Base-by-base conservation (phyloP, 1,140 invertebrate genomes). In the Zophobas morio region DNA sequence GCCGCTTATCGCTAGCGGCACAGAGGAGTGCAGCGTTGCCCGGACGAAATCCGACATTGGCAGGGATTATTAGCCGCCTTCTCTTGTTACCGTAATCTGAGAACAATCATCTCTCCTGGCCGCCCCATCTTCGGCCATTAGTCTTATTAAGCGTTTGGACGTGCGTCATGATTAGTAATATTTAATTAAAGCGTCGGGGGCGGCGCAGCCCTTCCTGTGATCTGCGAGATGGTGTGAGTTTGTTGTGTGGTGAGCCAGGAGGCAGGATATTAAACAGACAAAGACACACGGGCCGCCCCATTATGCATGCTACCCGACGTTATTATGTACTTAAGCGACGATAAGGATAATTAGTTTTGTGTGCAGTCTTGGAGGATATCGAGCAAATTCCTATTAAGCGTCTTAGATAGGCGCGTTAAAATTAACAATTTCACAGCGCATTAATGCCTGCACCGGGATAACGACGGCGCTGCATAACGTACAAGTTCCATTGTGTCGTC, bases 321-420 rank as follows among this genome's bases (percentile, higher is more conserved):
- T 80, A 80, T 80, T 80, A 80, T 80, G 77, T 80, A 78, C 79
- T 80, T 80, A 77, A 76, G 56, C 74, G 79, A 77, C 75, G 77
- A 81, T 81, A 79, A 80, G 76, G 79, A 81, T 80, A 81, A 81
- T 81, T 80, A 81, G 80, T 80, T 81, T 80, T 77, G 77, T 78
- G 76, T 80, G 76, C 77, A 80, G 73, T 74, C 60, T 78, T 72
- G 77, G 75, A 77, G 77, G 75, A 76, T 72, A 79, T 80, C 74
- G 80, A 76, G 78, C 78, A 80, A 80, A 81, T 78, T 80, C 78
- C 78, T 78, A 78, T 81, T 81, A 80, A 78, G 75, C 78, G 76
- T 81, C 76, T 80, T 76, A 80, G 75, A 77, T 80, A 77, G 70
- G 70, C 46, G 63, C 73, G 77, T 78, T 81, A 71, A 80, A 81